phyloP scores from a whole-genome alignment of 2,113 vertebrate genomes.

The Corythornis cristatus region DNA sequence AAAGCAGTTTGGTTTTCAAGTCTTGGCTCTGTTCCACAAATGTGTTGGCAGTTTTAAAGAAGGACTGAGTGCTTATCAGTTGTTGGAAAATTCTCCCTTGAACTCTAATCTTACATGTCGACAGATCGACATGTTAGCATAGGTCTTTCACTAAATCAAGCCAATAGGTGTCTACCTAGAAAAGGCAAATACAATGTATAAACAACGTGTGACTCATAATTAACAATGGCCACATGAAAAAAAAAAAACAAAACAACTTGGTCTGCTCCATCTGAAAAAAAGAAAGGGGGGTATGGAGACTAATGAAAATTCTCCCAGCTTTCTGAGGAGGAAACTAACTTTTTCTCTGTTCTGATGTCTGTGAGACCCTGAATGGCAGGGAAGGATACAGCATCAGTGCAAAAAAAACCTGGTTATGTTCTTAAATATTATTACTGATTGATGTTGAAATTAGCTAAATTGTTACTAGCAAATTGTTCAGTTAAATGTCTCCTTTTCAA shows the following conservation, averaged over 20 bases:
- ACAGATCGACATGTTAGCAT: background rate
- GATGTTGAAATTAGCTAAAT: background rate
- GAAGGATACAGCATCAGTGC: background rate
- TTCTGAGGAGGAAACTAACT: background rate
- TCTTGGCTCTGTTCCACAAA: background rate
- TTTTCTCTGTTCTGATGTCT: background rate
- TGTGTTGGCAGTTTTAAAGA: background rate
- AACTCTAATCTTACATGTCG: background rate
- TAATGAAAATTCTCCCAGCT: background rate
- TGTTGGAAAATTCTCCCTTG: background rate
- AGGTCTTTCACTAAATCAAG: background rate
- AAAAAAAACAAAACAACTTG: background rate
- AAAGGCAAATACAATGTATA: background rate
- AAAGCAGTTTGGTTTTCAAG: background rate
- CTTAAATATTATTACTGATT: background rate
- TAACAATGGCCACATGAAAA: background rate
- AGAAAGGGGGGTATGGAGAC: fast-evolving
- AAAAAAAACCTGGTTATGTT: background rate
- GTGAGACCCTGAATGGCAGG: background rate
- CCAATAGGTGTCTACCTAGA: background rate
- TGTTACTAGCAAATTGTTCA: background rate
- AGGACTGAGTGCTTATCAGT: background rate
- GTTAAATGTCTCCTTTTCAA: background rate
- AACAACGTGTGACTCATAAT: background rate
- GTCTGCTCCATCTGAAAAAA: background rate